phyloP scores from a whole-genome alignment of 2,888 invertebrate species.

The Drosophila colorata region DNA sequence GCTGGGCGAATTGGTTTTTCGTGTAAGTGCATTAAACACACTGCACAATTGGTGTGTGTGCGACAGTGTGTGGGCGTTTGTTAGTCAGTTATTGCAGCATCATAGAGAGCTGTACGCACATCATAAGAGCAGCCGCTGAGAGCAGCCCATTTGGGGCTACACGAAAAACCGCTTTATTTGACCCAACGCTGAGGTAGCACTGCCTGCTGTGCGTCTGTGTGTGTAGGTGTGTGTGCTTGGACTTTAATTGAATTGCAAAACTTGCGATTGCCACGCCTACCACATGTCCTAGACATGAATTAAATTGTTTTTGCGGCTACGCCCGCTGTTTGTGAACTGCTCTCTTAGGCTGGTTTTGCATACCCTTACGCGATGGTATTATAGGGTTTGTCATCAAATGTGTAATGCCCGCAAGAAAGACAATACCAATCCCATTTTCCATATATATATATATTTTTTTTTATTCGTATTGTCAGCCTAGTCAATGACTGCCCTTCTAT shows the following conservation, averaged over 20 bases:
- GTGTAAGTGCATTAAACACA: slow-evolving; percentile 68
- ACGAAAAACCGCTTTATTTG: slow-evolving; percentile 67
- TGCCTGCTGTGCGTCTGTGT: slow-evolving; percentile 6
- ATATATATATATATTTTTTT: too few relatives aligned
- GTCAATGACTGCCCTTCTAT: too few relatives aligned
- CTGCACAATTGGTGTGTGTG: slow-evolving; percentile 43
- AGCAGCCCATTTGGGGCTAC: slow-evolving; percentile 51
- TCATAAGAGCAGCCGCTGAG: slow-evolving; percentile 24
- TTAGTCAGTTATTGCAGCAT: slow-evolving; percentile 65
- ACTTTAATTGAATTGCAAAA: slow-evolving; percentile 48
- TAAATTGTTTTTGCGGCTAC: slow-evolving; percentile 1
- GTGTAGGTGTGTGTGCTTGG: slow-evolving; percentile 1
- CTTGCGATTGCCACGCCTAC: slow-evolving; percentile 8
- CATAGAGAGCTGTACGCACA: slow-evolving; percentile 59
- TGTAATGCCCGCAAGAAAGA: background rate
- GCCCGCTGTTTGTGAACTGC: background rate
- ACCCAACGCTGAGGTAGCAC: slow-evolving; percentile 4
- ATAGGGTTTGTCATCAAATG: background rate
- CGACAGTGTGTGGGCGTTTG: slow-evolving; percentile 23
- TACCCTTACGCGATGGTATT: background rate
- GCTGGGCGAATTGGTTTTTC: slow-evolving; percentile 73
- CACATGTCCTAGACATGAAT: slow-evolving; percentile 4
- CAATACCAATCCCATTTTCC: too few relatives aligned
- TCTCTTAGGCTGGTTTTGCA: background rate
- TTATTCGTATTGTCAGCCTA: too few relatives aligned